phyloP scores from a whole-genome alignment of 2,888 invertebrate species.

The Dione juno region DNA sequence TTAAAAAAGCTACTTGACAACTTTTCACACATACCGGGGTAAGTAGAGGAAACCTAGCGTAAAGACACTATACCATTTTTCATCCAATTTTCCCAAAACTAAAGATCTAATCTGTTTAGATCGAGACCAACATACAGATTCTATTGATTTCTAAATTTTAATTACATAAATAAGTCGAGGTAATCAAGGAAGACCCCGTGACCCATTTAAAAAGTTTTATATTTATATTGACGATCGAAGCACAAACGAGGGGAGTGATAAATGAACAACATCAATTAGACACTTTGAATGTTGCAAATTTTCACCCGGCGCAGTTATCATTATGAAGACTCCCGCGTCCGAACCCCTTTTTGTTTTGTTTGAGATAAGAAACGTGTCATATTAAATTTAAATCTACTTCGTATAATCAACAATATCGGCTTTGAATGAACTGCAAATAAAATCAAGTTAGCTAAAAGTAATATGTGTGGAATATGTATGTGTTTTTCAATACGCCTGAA shows the following conservation, averaged over 20 bases:
- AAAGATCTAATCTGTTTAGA: too few species aligned
- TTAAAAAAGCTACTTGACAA: too few species aligned
- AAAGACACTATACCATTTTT: too few species aligned
- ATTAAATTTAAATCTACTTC: slow-evolving; percentile 8
- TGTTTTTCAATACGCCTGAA: too few species aligned
- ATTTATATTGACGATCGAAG: slow-evolving; percentile 62
- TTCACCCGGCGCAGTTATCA: slow-evolving; percentile 67
- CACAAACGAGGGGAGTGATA: slow-evolving; percentile 79
- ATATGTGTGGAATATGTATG: too few species aligned
- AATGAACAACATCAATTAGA: slow-evolving; percentile 82
- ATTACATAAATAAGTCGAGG: slow-evolving; percentile 70
- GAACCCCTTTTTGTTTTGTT: slow-evolving; percentile 58
- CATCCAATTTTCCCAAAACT: slow-evolving; percentile 7
- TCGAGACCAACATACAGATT: slow-evolving; percentile 39
- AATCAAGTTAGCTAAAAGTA: too few species aligned
- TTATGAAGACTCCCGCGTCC: slow-evolving; percentile 56
- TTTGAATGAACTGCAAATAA: neutral
- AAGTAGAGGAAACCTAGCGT: too few species aligned
- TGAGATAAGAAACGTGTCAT: slow-evolving; percentile 42
- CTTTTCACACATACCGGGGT: too few species aligned
- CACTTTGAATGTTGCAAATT: slow-evolving; percentile 81
- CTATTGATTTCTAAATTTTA: slow-evolving; percentile 75
- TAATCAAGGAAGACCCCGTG: slow-evolving; percentile 78
- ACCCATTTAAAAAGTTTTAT: slow-evolving; percentile 82
- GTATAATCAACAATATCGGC: neutral